These are phyloP conservation scores for Anguilla marmorata DNA, from an alignment of 2,797 vertebrate species.

Conservation along the genomic window DNA sequence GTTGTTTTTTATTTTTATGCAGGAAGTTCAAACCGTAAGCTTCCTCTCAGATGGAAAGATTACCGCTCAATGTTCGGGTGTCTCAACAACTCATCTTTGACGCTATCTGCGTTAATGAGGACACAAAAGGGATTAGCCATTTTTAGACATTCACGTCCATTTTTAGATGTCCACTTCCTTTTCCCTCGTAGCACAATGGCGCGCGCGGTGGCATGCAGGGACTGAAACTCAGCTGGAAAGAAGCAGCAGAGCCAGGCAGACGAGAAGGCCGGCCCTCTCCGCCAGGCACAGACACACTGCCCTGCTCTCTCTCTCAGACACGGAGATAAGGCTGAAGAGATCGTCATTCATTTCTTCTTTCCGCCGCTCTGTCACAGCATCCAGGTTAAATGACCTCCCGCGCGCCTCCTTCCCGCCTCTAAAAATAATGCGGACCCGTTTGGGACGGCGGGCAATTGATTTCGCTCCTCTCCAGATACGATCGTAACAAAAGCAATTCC, in stretches of 20 bases:
- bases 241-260: background rate
- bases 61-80: background rate
- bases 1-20: background rate
- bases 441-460: background rate
- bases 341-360: background rate
- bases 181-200: background rate
- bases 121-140: background rate
- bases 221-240: background rate
- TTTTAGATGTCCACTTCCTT: background rate
- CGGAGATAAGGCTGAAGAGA: background rate
- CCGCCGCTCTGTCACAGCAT: background rate
- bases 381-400: conserved; percentile 4
- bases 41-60: background rate
- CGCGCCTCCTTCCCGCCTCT: background rate
- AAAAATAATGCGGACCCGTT: background rate
- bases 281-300: background rate
- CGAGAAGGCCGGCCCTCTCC: background rate
- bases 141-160: background rate
- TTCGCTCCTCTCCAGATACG: conserved; percentile 12
- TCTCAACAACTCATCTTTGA: background rate
- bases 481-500: conserved; percentile 10
- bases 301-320: background rate
- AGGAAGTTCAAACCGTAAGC: background rate
- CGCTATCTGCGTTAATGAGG: background rate
- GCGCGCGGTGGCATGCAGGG: background rate